Evolutionary conservation across 2,888 invertebrate genomes (phyloP).

Genomic region (Phalangium opilio): DNA sequence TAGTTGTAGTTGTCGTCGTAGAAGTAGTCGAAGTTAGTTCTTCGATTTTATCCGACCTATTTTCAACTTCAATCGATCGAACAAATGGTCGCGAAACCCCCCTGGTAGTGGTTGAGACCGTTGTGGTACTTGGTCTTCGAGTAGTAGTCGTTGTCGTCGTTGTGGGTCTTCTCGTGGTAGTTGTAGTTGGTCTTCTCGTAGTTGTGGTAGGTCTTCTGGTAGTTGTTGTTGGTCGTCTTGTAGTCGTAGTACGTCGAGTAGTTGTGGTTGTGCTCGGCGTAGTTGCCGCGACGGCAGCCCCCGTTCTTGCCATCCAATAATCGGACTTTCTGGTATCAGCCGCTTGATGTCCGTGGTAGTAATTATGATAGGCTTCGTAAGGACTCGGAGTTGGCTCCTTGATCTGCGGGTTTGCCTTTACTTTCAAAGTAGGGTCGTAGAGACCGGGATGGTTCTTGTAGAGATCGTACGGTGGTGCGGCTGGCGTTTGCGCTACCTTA

Average conservation of each 20-base stretch:
- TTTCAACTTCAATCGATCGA: too few species aligned
- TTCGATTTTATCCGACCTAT: too few species aligned
- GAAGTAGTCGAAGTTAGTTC: too few species aligned
- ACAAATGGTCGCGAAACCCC: too few species aligned
- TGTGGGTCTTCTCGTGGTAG: background rate
- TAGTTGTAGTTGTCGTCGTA: too few species aligned
- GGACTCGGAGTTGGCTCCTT: background rate
- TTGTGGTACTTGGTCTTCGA: slow-evolving; percentile 5
- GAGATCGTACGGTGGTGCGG: slow-evolving; percentile 6
- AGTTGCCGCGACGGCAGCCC: slow-evolving; percentile 4
- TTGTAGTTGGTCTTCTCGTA: slow-evolving; percentile 4
- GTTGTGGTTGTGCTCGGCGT: slow-evolving; percentile 8
- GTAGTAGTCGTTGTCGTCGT: slow-evolving; percentile 7
- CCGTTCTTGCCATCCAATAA: slow-evolving; percentile 11
- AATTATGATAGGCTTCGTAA: background rate
- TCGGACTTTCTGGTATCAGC: slow-evolving; percentile 14
- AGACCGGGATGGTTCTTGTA: slow-evolving; percentile 5
- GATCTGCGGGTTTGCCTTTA: slow-evolving; percentile 3
- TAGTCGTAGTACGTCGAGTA: slow-evolving; percentile 6
- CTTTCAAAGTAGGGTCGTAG: slow-evolving; percentile 14
- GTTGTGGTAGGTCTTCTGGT: slow-evolving; percentile 6
- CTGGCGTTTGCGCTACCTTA: slow-evolving; percentile 8
- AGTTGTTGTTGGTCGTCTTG: slow-evolving; percentile 4
- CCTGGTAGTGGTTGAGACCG: too few species aligned
- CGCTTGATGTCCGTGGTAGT: slow-evolving; percentile 4